Evolutionary conservation across 2,797 vertebrate genomes (phyloP).

Genomic region (Meda fulgida): DNA sequence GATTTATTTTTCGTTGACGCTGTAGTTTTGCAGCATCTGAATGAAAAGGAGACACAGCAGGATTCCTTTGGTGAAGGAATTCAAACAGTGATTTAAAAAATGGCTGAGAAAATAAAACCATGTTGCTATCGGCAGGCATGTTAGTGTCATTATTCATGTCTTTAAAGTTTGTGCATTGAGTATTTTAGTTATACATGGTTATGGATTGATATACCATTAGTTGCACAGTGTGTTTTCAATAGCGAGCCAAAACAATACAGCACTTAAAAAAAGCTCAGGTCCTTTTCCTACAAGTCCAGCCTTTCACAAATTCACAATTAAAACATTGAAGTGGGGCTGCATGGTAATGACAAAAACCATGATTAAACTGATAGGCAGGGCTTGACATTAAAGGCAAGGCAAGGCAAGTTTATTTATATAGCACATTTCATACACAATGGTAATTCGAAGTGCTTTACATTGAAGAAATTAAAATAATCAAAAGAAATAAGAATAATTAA

Average conservation of each 20-base stretch:
- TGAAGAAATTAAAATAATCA: too few relatives aligned
- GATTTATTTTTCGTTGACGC: conserved; percentile 30
- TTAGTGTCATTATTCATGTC: conserved; percentile 16
- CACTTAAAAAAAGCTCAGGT: neutral
- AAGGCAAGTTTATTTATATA: too few relatives aligned
- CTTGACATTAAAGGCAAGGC: too few relatives aligned
- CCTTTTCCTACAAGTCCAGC: neutral
- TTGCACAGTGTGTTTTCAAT: neutral
- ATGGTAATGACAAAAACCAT: neutral
- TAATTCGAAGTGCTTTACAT: too few relatives aligned
- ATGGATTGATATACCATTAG: neutral
- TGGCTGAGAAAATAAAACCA: conserved; percentile 27
- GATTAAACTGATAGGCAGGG: neutral
- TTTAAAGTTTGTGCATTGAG: neutral
- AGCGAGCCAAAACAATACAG: neutral
- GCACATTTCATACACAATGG: too few relatives aligned
- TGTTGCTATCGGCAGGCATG: conserved; percentile 17
- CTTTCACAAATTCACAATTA: neutral
- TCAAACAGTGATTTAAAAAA: conserved; percentile 28
- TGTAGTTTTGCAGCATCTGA: conserved; percentile 15
- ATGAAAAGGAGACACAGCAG: conserved; percentile 17
- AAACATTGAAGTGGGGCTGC: neutral
- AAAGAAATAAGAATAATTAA: too few relatives aligned
- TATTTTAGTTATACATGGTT: neutral
- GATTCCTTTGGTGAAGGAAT: conserved; percentile 38